Evolutionary conservation across 2,888 invertebrate species (phyloP), one percentile per base, ranked within the genome.

Genomic region (Hirtodrosophila duncani): DNA sequence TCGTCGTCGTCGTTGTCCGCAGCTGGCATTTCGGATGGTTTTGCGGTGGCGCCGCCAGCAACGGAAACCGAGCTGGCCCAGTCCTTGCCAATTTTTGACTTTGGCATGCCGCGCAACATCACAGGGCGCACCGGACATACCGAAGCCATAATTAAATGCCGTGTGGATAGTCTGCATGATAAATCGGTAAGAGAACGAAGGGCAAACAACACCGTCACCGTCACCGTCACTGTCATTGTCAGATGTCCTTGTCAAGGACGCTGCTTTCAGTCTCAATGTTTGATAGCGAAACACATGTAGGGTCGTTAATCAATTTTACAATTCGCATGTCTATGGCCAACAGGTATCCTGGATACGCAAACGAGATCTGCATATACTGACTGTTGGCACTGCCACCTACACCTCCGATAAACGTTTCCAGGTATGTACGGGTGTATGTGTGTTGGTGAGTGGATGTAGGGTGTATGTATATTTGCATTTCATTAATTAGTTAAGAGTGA

Each of bases 71-170:
- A 63, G 10, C 36, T 46, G 23, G 17, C 46, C 9, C 55, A 81
- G 26, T 50, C 70, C 31, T 50, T 77, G 75, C 82, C 83, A 52
- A 93, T 92, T 88, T 95, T 95, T 88, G 94, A 94, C 88, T 92
- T 92, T 89, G 93, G 93, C 86, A 93, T 95, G 84, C 91, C 93
- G 27, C 89, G 94, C 70, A 95, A 95, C 87, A 93, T 95, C 71
- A 94, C 95, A 36, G 94, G 94, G 13, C 93, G 94, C 67, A 94
- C 94, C 52, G 94, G 95, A 7, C 94, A 95, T 88, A 93, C 94
- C 59, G 83, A 84, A 56, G 94, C 94, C 38, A 94, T 94, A 88
- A 90, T 95, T 81, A 94, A 94, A 87, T 95, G 95, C 88, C 90
- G 94, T 84, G 94, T 95, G 63, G 93, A 94, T 87, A 93, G 94